These are phyloP conservation scores for Heliothis virescens DNA, from an alignment of 1,140 invertebrate species.

Conservation along the genomic window DNA sequence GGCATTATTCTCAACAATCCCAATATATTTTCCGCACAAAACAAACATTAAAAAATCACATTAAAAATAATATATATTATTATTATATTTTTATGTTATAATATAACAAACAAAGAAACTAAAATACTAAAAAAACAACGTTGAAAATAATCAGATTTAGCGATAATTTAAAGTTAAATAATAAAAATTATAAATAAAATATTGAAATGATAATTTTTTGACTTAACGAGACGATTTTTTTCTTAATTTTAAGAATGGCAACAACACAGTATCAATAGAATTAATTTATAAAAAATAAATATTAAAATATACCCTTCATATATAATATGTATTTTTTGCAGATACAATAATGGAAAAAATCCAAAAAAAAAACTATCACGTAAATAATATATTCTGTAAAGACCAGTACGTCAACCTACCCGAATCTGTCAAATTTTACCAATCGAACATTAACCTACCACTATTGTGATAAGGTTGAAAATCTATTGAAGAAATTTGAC, in stretches of 20 bases:
- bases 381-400: too few relatives aligned
- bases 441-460: too few relatives aligned
- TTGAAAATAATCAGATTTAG: constrained; percentile 46
- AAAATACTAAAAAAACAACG: constrained; percentile 46
- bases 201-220: constrained; percentile 11
- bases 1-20: not conserved
- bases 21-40: not conserved
- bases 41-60: constrained; percentile 7
- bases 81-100: constrained; percentile 13
- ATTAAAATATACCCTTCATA: too few relatives aligned
- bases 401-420: too few relatives aligned
- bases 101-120: constrained; percentile 39
- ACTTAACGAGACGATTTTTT: constrained; percentile 9
- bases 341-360: too few relatives aligned
- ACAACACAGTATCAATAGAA: too few relatives aligned
- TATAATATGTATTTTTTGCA: too few relatives aligned
- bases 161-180: not conserved
- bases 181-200: constrained; percentile 29
- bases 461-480: too few relatives aligned
- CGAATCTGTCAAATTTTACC: too few relatives aligned
- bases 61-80: constrained; percentile 14
- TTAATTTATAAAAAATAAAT: too few relatives aligned
- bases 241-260: constrained; percentile 26
- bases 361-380: too few relatives aligned
- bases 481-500: too few relatives aligned